A percentile compares a stretch with the other conserved stretches of the same genome.
These are phyloP conservation scores for Drosophila aldrichi DNA, from an alignment of 2,888 invertebrate species.

Conservation along the genomic window DNA sequence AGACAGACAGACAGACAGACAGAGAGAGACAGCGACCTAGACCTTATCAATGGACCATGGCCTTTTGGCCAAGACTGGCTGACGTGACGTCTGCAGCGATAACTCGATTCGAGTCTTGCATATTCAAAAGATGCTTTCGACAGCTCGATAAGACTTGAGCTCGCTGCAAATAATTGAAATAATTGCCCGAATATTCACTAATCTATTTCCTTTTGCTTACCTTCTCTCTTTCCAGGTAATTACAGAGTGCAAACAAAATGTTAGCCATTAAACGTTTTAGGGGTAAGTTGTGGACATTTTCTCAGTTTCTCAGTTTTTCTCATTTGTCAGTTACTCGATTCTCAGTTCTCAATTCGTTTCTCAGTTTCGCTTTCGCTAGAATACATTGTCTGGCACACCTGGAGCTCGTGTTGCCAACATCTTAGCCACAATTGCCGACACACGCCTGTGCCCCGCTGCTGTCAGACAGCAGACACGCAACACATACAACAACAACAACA, in stretches of 20 bases:
- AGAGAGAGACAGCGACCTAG: constrained; percentile 62
- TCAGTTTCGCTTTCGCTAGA: constrained; percentile 58
- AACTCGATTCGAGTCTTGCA: constrained; percentile 10
- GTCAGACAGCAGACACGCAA: constrained; percentile 62
- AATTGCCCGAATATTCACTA: constrained; percentile 10
- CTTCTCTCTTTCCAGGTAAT: constrained; percentile 74
- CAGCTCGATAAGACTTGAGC: constrained; percentile 20
- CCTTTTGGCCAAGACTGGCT: constrained; percentile 32
- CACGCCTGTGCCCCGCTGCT: constrained; percentile 24
- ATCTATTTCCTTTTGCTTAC: constrained; percentile 1
- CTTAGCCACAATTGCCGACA: constrained; percentile 47
- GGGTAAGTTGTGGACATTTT: constrained; percentile 66
- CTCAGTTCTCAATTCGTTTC: constrained; percentile 1
- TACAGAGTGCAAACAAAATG: constrained; percentile 56
- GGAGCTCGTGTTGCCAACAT: constrained; percentile 26
- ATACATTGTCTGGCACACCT: constrained; percentile 46
- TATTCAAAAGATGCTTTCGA: constrained; percentile 26
- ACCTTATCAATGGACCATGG: constrained; percentile 57
- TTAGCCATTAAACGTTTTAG: constrained; percentile 66
- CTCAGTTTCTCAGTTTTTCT: no score
- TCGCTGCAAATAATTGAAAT: not conserved
- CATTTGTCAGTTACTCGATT: constrained; percentile 17
- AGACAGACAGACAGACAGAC: not conserved
- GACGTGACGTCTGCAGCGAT: constrained; percentile 59
- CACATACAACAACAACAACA: not conserved